These are phyloP conservation scores for Parochlus steinenii DNA, from an alignment of 2,888 invertebrate species.

Conservation along the genomic window DNA sequence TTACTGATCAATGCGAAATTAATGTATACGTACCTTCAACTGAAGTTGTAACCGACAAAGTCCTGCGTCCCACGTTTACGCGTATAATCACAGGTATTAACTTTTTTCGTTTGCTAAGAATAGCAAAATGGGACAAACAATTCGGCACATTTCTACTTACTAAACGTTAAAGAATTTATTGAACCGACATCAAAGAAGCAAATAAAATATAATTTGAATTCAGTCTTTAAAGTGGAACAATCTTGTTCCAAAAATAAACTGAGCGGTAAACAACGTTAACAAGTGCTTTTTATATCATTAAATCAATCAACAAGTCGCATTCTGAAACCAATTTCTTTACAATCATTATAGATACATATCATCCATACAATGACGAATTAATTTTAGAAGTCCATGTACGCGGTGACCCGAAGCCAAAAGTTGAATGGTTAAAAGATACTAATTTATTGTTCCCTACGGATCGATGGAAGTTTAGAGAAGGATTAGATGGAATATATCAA, in stretches of 20 bases:
- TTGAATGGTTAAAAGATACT: constrained; percentile 65
- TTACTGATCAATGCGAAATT: constrained; percentile 8
- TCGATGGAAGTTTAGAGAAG: constrained; percentile 2
- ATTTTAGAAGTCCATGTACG: constrained; percentile 65
- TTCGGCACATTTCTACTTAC: background rate
- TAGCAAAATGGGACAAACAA: background rate
- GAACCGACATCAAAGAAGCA: background rate
- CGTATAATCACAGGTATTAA: constrained; percentile 11
- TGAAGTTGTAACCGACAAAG: constrained; percentile 1
- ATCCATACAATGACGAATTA: constrained; percentile 50
- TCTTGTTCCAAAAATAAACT: too few relatives aligned
- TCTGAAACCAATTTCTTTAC: background rate
- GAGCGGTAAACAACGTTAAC: too few relatives aligned
- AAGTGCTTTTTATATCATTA: too few relatives aligned
- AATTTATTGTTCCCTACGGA: constrained; percentile 16
- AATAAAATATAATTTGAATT: background rate
- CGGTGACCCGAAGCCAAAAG: constrained; percentile 51
- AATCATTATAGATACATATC: constrained; percentile 44
- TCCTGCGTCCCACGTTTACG: constrained; percentile 10
- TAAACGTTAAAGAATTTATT: background rate
- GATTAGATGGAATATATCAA: constrained; percentile 5
- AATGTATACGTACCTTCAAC: constrained; percentile 5
- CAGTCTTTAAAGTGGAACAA: background rate
- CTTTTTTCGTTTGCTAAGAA: constrained; percentile 3
- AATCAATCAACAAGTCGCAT: background rate